These are phyloP conservation scores for Dascyllus trimaculatus DNA, from an alignment of 2,113 vertebrate genomes.

Conservation along the genomic window DNA sequence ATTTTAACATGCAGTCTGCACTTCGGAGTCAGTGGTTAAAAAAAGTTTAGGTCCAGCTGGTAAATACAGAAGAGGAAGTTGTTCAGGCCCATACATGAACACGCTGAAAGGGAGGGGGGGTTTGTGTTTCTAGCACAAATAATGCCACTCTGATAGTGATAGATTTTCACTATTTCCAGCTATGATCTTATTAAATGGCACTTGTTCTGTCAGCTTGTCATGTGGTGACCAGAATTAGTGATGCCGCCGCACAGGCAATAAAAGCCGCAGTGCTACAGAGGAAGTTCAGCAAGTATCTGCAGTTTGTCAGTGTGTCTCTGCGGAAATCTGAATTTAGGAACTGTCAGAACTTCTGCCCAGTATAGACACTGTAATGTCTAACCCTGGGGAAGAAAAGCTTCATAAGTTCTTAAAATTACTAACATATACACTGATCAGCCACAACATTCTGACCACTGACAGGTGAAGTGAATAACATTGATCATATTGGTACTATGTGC, in stretches of 20 bases:
- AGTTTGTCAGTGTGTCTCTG: conserved; percentile 46
- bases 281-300: conserved; percentile 6
- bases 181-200: conserved; percentile 17
- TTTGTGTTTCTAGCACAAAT: background rate
- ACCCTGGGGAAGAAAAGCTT: background rate
- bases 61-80: conserved; percentile 34
- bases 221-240: conserved; percentile 27
- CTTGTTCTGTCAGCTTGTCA: conserved; percentile 11
- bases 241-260: background rate
- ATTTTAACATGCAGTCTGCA: background rate
- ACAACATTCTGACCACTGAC: no score
- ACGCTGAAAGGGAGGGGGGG: background rate
- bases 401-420: background rate
- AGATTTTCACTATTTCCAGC: background rate
- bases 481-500: no score
- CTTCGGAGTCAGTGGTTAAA: conserved; percentile 11
- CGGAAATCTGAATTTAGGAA: conserved; percentile 19
- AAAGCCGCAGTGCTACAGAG: conserved; percentile 1
- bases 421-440: no score
- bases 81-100: background rate
- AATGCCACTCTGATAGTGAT: background rate
- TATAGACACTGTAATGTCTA: no score
- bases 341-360: background rate
- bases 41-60: background rate
- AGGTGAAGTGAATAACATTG: no score